A percentile compares a stretch with the other conserved stretches of the same genome.
phyloP scores from a whole-genome alignment of 2,113 vertebrate genomes.

The Erpornis zantholeuca region DNA sequence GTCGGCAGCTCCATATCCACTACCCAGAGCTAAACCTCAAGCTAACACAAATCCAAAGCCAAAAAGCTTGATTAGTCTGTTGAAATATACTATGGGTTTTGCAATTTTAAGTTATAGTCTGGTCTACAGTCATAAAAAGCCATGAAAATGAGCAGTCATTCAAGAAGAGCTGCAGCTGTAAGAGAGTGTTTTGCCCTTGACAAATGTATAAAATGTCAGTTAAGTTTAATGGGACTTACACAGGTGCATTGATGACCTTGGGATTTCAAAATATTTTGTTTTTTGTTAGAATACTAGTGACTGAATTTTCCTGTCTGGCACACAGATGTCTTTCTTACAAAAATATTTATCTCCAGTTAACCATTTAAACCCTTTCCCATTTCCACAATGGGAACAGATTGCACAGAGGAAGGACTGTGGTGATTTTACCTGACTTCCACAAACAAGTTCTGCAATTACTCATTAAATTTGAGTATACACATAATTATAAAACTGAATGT shows the following conservation, averaged over 20 bases:
- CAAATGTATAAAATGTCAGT: not conserved
- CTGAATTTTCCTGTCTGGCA: not conserved
- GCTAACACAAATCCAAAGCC: not conserved
- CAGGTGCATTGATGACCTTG: not conserved
- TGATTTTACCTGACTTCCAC: not conserved
- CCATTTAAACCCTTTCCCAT: not conserved
- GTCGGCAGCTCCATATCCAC: not conserved
- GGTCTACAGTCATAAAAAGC: not conserved
- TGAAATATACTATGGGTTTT: not conserved
- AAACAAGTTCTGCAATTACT: not conserved
- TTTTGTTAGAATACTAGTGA: not conserved
- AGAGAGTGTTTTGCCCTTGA: not conserved
- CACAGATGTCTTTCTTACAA: not conserved
- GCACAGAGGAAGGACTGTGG: not conserved
- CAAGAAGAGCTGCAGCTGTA: conserved; percentile 1
- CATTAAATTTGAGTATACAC: not conserved
- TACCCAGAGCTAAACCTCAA: not conserved
- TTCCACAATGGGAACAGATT: not conserved
- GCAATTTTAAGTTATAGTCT: not conserved
- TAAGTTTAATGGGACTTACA: not conserved
- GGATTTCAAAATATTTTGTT: not conserved
- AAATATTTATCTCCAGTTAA: not conserved
- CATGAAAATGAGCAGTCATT: not conserved
- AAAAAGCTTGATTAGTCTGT: not conserved
- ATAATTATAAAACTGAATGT: not conserved